Evolutionary conservation across 2,888 invertebrate species (phyloP), one percentile per base, ranked within the genome.

Genomic region (Hecatera dysodea): DNA sequence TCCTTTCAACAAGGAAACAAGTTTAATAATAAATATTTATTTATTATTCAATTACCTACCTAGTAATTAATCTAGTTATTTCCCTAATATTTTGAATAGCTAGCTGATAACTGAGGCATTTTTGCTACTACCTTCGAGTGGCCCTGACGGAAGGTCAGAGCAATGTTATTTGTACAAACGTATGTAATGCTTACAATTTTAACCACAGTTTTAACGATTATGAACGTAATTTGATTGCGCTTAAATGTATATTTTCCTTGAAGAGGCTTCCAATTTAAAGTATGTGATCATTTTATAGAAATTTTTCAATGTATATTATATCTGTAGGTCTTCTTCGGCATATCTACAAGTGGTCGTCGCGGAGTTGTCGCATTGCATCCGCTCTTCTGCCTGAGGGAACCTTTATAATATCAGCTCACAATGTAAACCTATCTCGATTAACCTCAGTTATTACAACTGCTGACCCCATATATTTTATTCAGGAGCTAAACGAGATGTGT

Each of bases 141-240:
- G 63, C 79, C 81, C 53, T 72, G 85, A 72, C 67, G 59, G 33
- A 36, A 84, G 84, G 84, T 68, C 85, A 79, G 61, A n/a, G 17
- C 72, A 73, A 48, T 68, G 67, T 67, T 75, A 72, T 68, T 66
- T 56, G 50, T 75, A 52, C 63, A 70, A 65, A 76, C 74, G 62
- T 72, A 63, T 65, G 64, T 59, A 76, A 68, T 67, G 22, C 29
- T 72, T 53, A 44, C 53, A 56, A 61, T 71, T n/a, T 78, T 56
- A 67, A 59, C 67, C 53, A 48, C 22, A 69, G 55, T 78, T 66
- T 52, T 48, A 12, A 68, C 29, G 33, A 55, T 64, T 61, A 48
- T 61, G 0, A 72, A 59, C 33, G 36, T 56, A 53, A 36, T 48
- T 39, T 50, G 7, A 36, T 52, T 42, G 22, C 48, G 15, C 11